phyloP scores from a whole-genome alignment of 2,888 invertebrate genomes.

The Harpalus rubripes region DNA sequence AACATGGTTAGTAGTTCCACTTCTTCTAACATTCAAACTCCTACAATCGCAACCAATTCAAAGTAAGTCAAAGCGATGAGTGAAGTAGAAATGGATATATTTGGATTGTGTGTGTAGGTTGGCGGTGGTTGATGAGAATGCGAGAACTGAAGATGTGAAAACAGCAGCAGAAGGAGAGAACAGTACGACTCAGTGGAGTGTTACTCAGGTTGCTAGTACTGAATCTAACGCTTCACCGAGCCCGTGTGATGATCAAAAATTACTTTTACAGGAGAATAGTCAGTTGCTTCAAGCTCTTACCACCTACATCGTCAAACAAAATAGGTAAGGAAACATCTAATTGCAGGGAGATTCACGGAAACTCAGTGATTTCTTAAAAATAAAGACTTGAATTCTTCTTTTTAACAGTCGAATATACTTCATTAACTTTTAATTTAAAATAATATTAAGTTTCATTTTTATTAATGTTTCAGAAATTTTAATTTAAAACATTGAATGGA shows the following conservation, averaged over 20 bases:
- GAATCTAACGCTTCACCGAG: conserved; percentile 73
- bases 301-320: conserved; percentile 86
- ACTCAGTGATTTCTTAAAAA: no score
- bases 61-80: conserved; percentile 41
- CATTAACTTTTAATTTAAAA: no score
- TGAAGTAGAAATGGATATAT: not conserved
- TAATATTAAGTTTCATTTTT: no score
- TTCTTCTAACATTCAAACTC: conserved; percentile 79
- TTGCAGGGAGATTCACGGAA: no score
- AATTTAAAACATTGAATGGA: no score
- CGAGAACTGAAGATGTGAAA: conserved; percentile 67
- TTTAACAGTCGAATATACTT: no score
- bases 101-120: conserved; percentile 46
- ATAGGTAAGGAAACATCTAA: conserved; percentile 74
- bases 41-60: conserved; percentile 76
- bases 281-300: conserved; percentile 85
- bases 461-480: no score
- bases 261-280: conserved; percentile 84
- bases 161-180: conserved; percentile 67
- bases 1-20: conserved; percentile 77
- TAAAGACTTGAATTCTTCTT: no score
- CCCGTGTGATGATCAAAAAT: conserved; percentile 77
- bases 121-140: conserved; percentile 64
- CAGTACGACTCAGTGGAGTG: conserved; percentile 66
- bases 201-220: conserved; percentile 70